Conservation (phyloP, 2,888 invertebrate genomes). For the Stegana nigrithorax region DNA sequence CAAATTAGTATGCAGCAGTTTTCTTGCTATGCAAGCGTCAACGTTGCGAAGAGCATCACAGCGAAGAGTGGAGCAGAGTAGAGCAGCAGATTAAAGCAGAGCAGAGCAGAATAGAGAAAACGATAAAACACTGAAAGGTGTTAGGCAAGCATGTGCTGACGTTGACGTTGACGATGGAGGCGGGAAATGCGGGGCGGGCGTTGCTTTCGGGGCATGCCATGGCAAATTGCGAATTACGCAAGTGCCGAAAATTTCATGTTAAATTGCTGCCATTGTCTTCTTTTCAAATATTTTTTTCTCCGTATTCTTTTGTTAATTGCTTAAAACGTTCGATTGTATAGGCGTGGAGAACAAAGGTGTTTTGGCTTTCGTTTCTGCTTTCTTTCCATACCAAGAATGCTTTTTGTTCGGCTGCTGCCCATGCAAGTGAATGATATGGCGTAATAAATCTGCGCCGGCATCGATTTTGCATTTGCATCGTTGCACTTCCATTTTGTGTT, state of each 20-base stretch:
- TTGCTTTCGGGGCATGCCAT: no score
- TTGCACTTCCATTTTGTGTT: no score
- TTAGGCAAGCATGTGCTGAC: conserved; percentile 24
- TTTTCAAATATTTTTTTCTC: conserved; percentile 5
- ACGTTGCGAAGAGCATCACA: not conserved
- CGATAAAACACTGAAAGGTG: conserved; percentile 2
- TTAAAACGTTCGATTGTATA: not conserved
- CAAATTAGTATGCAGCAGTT: conserved; percentile 6
- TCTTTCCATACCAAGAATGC: not conserved
- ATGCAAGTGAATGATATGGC: not conserved
- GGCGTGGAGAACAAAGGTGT: no score
- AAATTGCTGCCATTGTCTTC: no score
- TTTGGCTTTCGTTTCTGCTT: conserved; percentile 1
- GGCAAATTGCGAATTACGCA: conserved; percentile 39
- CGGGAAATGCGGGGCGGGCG: not conserved
- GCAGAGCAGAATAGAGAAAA: conserved; percentile 8
- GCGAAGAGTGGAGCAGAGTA: not conserved
- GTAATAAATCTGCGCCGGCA: no score
- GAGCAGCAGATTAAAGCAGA: not conserved
- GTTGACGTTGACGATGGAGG: not conserved
- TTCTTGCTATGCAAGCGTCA: not conserved
- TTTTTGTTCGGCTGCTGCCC: not conserved
- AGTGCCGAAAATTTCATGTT: conserved; percentile 29
- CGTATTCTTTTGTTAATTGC: not conserved
- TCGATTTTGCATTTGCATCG: not conserved